Evolutionary conservation across 2,113 vertebrate genomes (phyloP).

Genomic region (Cyprinus carpio): DNA sequence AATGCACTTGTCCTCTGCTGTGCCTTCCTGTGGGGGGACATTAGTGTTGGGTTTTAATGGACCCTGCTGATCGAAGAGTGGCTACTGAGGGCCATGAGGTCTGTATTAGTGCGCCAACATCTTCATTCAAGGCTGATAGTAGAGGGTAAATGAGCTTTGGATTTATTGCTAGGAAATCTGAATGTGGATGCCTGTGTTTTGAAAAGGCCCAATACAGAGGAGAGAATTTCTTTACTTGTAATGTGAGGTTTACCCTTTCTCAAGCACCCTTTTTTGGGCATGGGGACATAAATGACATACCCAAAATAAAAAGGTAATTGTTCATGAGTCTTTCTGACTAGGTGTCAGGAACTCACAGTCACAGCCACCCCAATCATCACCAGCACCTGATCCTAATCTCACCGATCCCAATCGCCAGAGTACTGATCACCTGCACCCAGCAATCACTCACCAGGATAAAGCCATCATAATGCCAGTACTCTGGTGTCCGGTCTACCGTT

Average conservation of each 20-base stretch:
- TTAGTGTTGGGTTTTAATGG: conserved; percentile 44
- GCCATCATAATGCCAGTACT: too few relatives aligned
- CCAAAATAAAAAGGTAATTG: too few relatives aligned
- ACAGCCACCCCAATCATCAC: too few relatives aligned
- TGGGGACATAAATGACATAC: too few relatives aligned
- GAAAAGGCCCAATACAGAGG: neutral
- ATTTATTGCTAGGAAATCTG: conserved; percentile 27
- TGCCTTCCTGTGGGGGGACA: conserved; percentile 52
- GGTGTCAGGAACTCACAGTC: too few relatives aligned
- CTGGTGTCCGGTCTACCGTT: too few relatives aligned
- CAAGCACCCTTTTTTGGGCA: too few relatives aligned
- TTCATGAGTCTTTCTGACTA: too few relatives aligned
- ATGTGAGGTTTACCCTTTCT: conserved; percentile 40
- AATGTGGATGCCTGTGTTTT: conserved; percentile 49
- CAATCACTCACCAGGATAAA: too few relatives aligned
- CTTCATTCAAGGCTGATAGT: conserved; percentile 62
- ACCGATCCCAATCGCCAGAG: too few relatives aligned
- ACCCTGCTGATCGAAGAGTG: conserved; percentile 45
- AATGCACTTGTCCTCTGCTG: conserved; percentile 50
- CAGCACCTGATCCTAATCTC: too few relatives aligned
- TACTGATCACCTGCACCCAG: too few relatives aligned
- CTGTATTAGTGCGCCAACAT: conserved; percentile 61
- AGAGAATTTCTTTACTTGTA: conserved; percentile 9
- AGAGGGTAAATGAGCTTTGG: conserved; percentile 34
- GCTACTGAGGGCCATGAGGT: conserved; percentile 56